Evolutionary conservation across 2,113 vertebrate genomes (phyloP).

Genomic region (Petrocephalus microphthalmus): DNA sequence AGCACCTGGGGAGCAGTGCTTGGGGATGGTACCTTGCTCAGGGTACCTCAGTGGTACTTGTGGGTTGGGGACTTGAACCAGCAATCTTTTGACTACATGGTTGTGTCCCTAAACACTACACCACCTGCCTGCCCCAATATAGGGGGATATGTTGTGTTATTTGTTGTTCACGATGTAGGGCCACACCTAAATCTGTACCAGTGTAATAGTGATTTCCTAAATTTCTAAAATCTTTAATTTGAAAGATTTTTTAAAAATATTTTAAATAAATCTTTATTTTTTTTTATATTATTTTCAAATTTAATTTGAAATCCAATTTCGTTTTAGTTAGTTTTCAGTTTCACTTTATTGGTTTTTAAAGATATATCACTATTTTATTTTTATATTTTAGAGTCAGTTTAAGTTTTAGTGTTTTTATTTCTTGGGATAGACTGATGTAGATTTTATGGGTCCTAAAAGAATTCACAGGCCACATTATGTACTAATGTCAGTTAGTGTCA

Average conservation of each 20-base stretch:
- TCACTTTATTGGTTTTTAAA: background rate
- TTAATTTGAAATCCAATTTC: background rate
- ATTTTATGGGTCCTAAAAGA: background rate
- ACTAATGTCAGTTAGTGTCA: too few species aligned
- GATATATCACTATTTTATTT: background rate
- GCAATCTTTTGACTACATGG: too few species aligned
- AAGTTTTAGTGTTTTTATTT: background rate
- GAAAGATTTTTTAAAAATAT: too few species aligned
- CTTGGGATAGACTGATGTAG: background rate
- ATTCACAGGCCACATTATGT: background rate
- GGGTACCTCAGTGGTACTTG: too few species aligned
- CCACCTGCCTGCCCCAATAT: too few species aligned
- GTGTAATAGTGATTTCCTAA: background rate
- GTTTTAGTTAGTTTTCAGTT: background rate
- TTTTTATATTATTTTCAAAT: background rate
- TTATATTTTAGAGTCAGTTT: background rate
- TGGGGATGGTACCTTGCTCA: too few species aligned
- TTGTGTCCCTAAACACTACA: too few species aligned
- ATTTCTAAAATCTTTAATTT: too few species aligned
- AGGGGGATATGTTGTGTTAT: background rate
- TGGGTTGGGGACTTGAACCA: too few species aligned
- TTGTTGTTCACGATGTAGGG: background rate
- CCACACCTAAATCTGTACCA: background rate
- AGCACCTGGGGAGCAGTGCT: too few species aligned
- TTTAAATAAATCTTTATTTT: too few species aligned